Evolutionary conservation across 1,140 invertebrate species (phyloP).

Genomic region (Tetramorium simillimum): DNA sequence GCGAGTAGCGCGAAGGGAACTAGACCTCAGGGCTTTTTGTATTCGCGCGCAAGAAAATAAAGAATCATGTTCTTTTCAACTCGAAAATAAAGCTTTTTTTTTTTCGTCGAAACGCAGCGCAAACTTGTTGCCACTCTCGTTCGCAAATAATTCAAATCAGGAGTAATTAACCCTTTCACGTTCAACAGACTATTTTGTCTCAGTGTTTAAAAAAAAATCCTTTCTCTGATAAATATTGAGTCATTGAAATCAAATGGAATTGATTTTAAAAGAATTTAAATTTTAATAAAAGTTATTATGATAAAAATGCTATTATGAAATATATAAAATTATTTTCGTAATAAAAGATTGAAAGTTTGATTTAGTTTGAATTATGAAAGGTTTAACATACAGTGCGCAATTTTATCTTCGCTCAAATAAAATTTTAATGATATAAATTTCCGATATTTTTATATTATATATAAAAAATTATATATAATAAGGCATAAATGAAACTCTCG

Average conservation of each 20-base stretch:
- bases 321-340: constrained; percentile 14
- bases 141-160: neutral
- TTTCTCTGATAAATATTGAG: neutral
- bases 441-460: neutral
- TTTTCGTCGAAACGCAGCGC: neutral
- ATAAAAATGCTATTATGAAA: neutral
- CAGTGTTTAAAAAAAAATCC: neutral
- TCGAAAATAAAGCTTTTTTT: neutral
- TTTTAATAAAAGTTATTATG: constrained; percentile 5
- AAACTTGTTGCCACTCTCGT: neutral
- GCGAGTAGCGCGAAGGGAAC: neutral
- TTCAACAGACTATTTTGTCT: neutral
- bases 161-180: neutral
- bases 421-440: neutral
- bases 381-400: neutral
- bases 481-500: neutral
- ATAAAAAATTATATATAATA: neutral
- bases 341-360: neutral
- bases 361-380: neutral
- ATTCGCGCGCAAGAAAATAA: neutral
- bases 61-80: neutral
- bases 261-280: neutral
- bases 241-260: neutral
- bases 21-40: neutral
- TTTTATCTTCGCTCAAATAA: neutral